Percentiles rank a stretch among this genome's conserved stretches.
phyloP scores from a whole-genome alignment of 2,888 invertebrate genomes.

The Halictus quadricinctus region DNA sequence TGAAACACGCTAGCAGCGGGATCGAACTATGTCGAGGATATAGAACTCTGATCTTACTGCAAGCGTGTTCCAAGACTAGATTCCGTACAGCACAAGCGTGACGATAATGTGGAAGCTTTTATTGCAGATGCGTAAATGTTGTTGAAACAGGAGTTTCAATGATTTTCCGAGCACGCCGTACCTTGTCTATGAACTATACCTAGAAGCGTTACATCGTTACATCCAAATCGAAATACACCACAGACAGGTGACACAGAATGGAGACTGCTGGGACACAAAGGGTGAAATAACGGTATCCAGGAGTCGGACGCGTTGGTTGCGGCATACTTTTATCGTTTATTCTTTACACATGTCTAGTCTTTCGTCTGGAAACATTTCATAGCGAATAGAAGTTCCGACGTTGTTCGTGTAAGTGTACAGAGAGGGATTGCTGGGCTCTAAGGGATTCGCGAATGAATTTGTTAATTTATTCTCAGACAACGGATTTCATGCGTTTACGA shows the following conservation, averaged over 20 bases:
- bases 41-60: too few relatives aligned
- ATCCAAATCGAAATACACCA: not conserved
- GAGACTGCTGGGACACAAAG: not conserved
- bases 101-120: not conserved
- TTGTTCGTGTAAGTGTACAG: not conserved
- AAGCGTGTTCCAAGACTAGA: not conserved
- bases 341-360: constrained; percentile 24
- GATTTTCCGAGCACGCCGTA: not conserved
- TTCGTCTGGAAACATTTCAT: not conserved
- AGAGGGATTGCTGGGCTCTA: not conserved
- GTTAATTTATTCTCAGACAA: not conserved
- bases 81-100: not conserved
- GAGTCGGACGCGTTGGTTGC: not conserved
- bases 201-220: constrained; percentile 30
- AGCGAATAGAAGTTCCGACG: not conserved
- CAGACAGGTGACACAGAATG: not conserved
- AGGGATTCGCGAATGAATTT: not conserved
- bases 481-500: not conserved
- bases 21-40: too few relatives aligned
- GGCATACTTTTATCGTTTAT: constrained; percentile 30
- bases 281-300: constrained; percentile 5
- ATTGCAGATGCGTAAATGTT: too few relatives aligned
- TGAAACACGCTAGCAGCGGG: not conserved
- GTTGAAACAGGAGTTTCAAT: not conserved
- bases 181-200: constrained; percentile 2